Evolutionary conservation across 2,797 vertebrate species (phyloP), one percentile per base, ranked within the genome.

Genomic region (Lepus oiostolus): DNA sequence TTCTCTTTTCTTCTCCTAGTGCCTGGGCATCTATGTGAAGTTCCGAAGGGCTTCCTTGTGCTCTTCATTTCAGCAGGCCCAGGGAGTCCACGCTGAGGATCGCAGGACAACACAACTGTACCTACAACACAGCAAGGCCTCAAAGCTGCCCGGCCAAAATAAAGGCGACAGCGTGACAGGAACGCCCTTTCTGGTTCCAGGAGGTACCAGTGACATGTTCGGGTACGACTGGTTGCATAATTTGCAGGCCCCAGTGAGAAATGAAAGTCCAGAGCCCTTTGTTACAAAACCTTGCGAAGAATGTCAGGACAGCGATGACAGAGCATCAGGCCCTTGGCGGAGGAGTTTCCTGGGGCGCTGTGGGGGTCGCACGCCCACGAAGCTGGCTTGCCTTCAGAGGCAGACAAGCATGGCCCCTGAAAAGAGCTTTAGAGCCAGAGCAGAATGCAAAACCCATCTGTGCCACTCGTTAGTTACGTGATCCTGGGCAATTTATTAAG

Each of bases 1-100:
- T 60, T 76, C 62, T 74, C 38, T 35, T 42, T 90, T 88, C 72
- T 96, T 30, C 91, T 95, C 65, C 83, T 32, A 58, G 10, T 52
- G 52, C 28, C 58, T 84, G 4, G 24, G 42, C 21, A 77, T 63
- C 80, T 58, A 52, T 7, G 35, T 86, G 60, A 83, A 71, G 22
- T 75, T 95, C 58, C 71, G 80, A 68, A 62, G 38, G 77, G 13
- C 17, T 38, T 21, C 47, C 21, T n/a, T 68, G 67, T 47, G 52
- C 32, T 65, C 32, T 94, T 91, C 30, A 7, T 38, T 65, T n/a
- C 38, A 21, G 26, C 52, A 65, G 12, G 62, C 38, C 21, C 80
- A 88, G 47, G 19, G 50, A 74, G 9, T 94, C 38, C 54, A 74
- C 85, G 85, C 67, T 80, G 71, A 93, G 58, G 42, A 84, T 38